A percentile compares a stretch with the other conserved stretches of the same genome.
Conservation (phyloP, 2,797 vertebrate genomes). For the Lagodon rhomboides region DNA sequence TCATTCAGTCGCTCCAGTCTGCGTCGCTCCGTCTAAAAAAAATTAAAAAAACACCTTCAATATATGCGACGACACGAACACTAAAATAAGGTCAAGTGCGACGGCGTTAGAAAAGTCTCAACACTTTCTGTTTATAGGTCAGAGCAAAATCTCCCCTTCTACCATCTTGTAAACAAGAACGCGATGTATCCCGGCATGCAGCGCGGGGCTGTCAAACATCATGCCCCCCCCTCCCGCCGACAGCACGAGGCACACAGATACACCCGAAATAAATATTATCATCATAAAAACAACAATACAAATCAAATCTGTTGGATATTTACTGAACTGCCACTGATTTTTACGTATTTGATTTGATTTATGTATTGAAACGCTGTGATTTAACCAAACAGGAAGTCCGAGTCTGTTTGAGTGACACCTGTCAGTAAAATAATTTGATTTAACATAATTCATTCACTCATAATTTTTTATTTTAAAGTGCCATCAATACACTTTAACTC, state of each 20-base stretch:
- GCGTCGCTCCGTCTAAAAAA: background rate
- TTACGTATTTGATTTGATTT: background rate
- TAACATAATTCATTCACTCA: too few species aligned
- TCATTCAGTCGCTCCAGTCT: background rate
- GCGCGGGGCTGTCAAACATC: slow-evolving; percentile 54
- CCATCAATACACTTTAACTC: background rate
- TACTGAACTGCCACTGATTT: too few species aligned
- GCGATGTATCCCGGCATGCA: slow-evolving; percentile 75
- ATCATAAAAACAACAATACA: background rate
- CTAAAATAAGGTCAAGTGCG: accelerated
- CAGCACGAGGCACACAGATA: background rate
- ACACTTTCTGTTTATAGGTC: slow-evolving; percentile 10
- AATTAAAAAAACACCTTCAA: accelerated
- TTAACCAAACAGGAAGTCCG: too few species aligned
- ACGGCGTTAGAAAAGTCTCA: accelerated
- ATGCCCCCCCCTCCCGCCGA: background rate
- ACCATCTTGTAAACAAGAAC: slow-evolving; percentile 76
- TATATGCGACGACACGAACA: background rate
- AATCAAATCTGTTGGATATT: background rate
- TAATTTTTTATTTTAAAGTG: too few species aligned
- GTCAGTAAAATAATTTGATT: too few species aligned
- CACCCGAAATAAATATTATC: background rate
- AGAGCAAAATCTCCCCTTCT: slow-evolving; percentile 9
- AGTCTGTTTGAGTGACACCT: too few species aligned
- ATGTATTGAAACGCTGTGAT: background rate